A percentile compares a stretch with the other conserved stretches of the same genome.
Evolutionary conservation across 2,113 vertebrate species (phyloP).

Genomic region (Paraplagusia blochii): DNA sequence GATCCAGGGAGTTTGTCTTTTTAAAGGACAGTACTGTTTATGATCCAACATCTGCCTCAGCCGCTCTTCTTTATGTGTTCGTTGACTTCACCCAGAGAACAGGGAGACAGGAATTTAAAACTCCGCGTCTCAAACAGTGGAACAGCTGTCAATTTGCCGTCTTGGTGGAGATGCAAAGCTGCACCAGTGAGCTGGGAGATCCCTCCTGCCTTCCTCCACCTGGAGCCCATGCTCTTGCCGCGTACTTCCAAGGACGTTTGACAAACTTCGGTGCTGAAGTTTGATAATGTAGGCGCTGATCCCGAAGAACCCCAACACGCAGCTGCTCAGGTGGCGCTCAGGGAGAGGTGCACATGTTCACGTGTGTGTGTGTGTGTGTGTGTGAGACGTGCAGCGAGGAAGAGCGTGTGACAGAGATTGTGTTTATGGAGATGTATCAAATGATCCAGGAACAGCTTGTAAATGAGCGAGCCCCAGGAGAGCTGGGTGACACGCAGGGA

Average conservation of each 20-base stretch:
- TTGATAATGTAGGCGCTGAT: constrained; percentile 63
- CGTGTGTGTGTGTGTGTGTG: constrained; percentile 13
- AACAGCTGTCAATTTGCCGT: constrained; percentile 68
- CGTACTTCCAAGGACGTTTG: constrained; percentile 69
- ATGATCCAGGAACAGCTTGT: constrained; percentile 16
- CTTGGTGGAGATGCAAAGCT: constrained; percentile 62
- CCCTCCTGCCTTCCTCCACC: constrained; percentile 65
- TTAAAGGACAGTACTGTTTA: constrained; percentile 1
- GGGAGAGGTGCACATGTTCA: constrained; percentile 6
- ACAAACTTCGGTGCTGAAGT: constrained; percentile 56
- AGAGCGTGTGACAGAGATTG: background rate
- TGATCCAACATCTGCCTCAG: constrained; percentile 9
- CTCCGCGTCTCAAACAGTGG: constrained; percentile 41
- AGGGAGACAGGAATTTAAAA: constrained; percentile 33
- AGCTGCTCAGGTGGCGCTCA: constrained; percentile 64
- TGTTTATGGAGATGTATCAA: constrained; percentile 13
- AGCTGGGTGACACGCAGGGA: background rate
- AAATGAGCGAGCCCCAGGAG: constrained; percentile 8
- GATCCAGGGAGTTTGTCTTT: background rate
- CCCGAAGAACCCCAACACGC: constrained; percentile 59
- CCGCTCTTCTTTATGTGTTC: constrained; percentile 41
- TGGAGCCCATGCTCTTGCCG: constrained; percentile 72
- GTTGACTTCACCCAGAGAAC: constrained; percentile 21
- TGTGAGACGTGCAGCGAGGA: constrained; percentile 20
- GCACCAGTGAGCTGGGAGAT: constrained; percentile 44